Evolutionary conservation across 2,888 invertebrate genomes (phyloP).

Genomic region (Cheilosia urbana): DNA sequence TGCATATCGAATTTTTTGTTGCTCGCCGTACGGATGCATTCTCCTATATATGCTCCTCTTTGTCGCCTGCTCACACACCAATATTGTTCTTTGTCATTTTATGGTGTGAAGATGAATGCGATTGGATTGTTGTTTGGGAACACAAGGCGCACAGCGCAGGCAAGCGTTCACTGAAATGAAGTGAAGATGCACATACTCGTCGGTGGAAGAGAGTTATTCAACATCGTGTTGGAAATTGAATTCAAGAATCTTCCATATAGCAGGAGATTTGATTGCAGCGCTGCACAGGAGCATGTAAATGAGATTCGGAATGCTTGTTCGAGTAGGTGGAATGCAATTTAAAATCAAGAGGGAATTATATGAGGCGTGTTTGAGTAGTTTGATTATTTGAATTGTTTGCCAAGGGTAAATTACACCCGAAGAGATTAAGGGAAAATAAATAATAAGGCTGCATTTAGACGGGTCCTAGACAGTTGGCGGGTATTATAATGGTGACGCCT

Average conservation of each 20-base stretch:
- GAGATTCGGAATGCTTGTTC: slow-evolving; percentile 60
- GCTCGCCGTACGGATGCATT: slow-evolving; percentile 45
- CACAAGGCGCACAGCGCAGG: not conserved
- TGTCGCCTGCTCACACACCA: slow-evolving; percentile 14
- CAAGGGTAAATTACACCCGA: slow-evolving; percentile 37
- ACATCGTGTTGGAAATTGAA: slow-evolving; percentile 69
- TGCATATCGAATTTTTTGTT: slow-evolving; percentile 37
- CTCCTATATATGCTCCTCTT: not conserved
- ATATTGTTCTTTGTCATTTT: slow-evolving; percentile 70
- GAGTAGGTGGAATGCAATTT: slow-evolving; percentile 69
- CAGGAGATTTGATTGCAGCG: slow-evolving; percentile 48
- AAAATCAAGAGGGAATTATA: slow-evolving; percentile 52
- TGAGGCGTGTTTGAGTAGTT: slow-evolving; percentile 69
- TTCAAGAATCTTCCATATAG: slow-evolving; percentile 44
- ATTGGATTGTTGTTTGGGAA: slow-evolving; percentile 66
- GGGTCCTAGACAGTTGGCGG: not conserved
- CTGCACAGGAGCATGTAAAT: slow-evolving; percentile 49
- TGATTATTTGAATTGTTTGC: slow-evolving; percentile 64
- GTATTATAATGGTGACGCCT: not conserved
- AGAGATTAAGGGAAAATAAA: slow-evolving; percentile 6
- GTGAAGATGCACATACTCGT: slow-evolving; percentile 24
- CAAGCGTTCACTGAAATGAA: not conserved
- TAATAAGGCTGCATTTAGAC: slow-evolving; percentile 8
- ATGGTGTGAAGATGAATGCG: slow-evolving; percentile 71
- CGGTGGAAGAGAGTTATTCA: slow-evolving; percentile 49